Evolutionary conservation across 2,888 invertebrate genomes (phyloP).

Genomic region (Pyrrhia umbra): DNA sequence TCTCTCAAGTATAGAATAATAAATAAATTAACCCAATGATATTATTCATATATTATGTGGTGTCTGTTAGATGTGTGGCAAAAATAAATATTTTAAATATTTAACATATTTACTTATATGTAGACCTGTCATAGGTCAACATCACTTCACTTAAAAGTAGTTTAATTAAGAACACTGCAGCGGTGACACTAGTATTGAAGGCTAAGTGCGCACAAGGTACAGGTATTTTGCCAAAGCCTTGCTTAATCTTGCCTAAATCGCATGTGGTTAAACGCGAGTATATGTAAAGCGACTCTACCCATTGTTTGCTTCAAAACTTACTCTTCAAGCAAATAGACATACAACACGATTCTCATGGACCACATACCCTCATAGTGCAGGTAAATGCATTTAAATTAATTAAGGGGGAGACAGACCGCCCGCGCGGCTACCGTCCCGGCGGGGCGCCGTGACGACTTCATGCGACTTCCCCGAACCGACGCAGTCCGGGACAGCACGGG

Average conservation of each 20-base stretch:
- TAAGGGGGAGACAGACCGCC: conserved; percentile 86
- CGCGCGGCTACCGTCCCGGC: conserved; percentile 86
- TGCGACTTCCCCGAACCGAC: conserved; percentile 85
- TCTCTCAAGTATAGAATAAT: background rate
- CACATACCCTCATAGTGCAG: conserved; percentile 70
- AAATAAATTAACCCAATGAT: background rate
- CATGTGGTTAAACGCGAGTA: no score
- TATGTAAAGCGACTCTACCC: no score
- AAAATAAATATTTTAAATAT: no score
- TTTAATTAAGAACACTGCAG: background rate
- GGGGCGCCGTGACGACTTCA: conserved; percentile 87
- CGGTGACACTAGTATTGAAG: background rate
- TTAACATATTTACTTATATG: no score
- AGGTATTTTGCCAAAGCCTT: background rate
- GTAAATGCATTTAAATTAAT: conserved; percentile 88
- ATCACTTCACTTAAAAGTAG: background rate
- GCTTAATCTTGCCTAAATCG: no score
- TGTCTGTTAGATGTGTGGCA: no score
- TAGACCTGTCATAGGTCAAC: background rate
- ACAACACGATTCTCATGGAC: conserved; percentile 37
- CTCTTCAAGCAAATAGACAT: conserved; percentile 26
- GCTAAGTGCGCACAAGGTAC: background rate
- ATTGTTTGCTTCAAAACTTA: background rate
- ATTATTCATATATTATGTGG: no score
- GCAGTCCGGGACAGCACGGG: conserved; percentile 45